Evolutionary conservation across 2,113 vertebrate genomes (phyloP), one percentile per base, ranked within the genome.

Genomic region (Paradisaea rubra): DNA sequence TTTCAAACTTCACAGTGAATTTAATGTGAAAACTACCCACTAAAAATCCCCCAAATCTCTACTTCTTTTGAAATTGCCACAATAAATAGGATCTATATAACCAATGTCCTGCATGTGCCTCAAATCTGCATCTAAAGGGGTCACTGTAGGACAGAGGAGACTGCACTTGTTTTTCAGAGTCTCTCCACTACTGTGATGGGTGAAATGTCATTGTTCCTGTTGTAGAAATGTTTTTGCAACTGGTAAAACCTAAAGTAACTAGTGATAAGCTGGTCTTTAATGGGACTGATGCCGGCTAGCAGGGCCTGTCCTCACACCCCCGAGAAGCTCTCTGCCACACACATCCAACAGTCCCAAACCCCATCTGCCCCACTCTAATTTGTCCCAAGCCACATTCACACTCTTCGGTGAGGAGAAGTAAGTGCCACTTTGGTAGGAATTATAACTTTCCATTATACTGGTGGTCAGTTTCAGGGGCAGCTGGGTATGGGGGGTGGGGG

Each of bases 301-400:
- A 35, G 10, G 61, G 17, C 17, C 14, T 39, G 15, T 54, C 4
- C 16, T 88, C 31, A 30, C 15, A 45, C 2, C 4, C 13, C 6
- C 0, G 2, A 49, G 47, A 30, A 91, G 3, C 7, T 56, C 74
- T 81, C 52, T 65, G 13, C n/a, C 8, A 59, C 15, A 3, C 20
- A 13, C 10, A 31, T 6, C 12, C 8, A 69, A 39, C 13, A 85
- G 6, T 2, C 7, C 9, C 21, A 56, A 35, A 31, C 2, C 1
- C 7, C 8, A 56, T 17, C 12, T 52, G 10, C 14, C 10, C 4
- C 2, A 0, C 15, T 77, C 6, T n/a, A 30, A 24, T 45, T 66
- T 78, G 39, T 15, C 18, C 3, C 21, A 57, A 45, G 20, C 20
- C 33, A 47, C 25, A 82, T 33, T 5, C 14, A 14, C 7, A 7